Evolutionary conservation across 2,797 vertebrate genomes (phyloP), one percentile per base, ranked within the genome.

Genomic region (Valencia hispanica): DNA sequence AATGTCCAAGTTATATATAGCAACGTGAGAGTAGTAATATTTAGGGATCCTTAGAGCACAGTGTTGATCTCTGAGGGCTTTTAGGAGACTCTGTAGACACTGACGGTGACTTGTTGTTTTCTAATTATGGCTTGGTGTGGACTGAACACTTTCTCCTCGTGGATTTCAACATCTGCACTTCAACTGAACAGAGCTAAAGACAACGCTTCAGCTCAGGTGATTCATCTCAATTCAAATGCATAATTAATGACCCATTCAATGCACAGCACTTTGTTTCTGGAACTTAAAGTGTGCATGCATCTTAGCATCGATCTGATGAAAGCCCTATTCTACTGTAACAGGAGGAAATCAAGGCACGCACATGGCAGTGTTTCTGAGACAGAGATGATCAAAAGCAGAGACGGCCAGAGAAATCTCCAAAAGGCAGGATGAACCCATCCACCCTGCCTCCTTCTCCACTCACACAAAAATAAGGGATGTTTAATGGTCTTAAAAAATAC

Each of bases 381-480:
- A n/a, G 53, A 81, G 80, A 85, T 82, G 88, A 92, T 90, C 72
- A 89, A 87, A 91, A 88, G 86, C 92, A 92, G 87, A 80, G 73
- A 90, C 79, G 87, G 89, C 84, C 85, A 86, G 89, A 91, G 86
- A 87, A 72, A 82, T 74, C 45, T 82, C 78, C 74, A 79, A 84
- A 81, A 85, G 80, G 84, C 53, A 80, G 80, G 81, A 82, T 85
- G 87, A 91, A 93, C 90, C 80, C 86, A 69, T 86, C 83, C 85
- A 91, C 88, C 86, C 83, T 18, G 20, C 59, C 43, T 83, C 43
- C 25, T 48, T 55, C 32, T 73, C 70, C 36, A 50, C 20, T 32
- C 18, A 20, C 39, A 34, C 77, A 55, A n/a, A 68, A 5, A 65
- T 59, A 68, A 69, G 50, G 0, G 68, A 69, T 57, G 76, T 78